Conservation (phyloP, 2,888 invertebrate species). For the Apamea anceps region DNA sequence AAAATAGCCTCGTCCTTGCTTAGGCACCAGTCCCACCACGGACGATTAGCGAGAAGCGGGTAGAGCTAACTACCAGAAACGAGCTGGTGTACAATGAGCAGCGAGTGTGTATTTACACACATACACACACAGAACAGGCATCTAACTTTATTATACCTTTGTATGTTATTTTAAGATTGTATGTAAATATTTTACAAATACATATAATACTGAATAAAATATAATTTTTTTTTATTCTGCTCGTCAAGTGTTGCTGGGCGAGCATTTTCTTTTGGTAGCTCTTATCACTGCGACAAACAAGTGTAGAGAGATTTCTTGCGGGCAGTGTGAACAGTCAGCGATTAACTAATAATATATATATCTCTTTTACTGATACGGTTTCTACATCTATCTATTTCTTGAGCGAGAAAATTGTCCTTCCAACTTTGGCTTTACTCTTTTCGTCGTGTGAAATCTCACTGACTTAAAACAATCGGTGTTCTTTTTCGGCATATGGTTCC, state of each 20-base stretch:
- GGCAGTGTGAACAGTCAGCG: too few relatives aligned
- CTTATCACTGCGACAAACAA: background rate
- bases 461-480: background rate
- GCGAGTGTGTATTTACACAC: background rate
- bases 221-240: background rate
- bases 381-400: too few relatives aligned
- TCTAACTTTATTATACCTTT: too few relatives aligned
- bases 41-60: background rate
- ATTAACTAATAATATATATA: too few relatives aligned
- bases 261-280: background rate
- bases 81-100: background rate
- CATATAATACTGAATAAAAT: too few relatives aligned
- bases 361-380: too few relatives aligned
- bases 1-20: background rate
- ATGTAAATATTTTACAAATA: too few relatives aligned
- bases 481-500: background rate
- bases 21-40: background rate
- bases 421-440: background rate
- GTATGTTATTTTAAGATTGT: too few relatives aligned
- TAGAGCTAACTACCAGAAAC: background rate
- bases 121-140: too few relatives aligned
- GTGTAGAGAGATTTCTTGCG: too few relatives aligned
- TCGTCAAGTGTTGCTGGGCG: background rate
- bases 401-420: too few relatives aligned
- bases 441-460: background rate